phyloP scores from a whole-genome alignment of 2,113 vertebrate genomes.

The Steatornis caripensis region DNA sequence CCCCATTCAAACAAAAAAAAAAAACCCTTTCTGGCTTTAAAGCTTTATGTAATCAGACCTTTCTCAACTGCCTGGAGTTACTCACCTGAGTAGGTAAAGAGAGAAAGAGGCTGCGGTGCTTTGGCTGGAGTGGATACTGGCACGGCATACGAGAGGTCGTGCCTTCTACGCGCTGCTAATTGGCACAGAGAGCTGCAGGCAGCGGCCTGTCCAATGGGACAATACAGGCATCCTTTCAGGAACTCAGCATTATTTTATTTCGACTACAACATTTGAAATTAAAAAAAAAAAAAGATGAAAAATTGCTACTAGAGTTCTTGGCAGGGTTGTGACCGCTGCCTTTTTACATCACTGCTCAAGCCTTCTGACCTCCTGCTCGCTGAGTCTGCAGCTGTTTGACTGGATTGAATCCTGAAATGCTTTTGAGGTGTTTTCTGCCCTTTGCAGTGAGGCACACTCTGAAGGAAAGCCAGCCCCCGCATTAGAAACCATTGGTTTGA shows the following conservation, averaged over 20 bases:
- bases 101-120: neutral
- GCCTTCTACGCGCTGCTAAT: neutral
- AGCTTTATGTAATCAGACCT: neutral
- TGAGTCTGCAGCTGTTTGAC: neutral
- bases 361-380: neutral
- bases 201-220: neutral
- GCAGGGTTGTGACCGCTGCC: accelerated
- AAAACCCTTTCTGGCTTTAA: neutral
- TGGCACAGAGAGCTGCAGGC: neutral
- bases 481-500: neutral
- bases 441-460: neutral
- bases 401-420: neutral
- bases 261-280: neutral
- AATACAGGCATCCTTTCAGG: neutral
- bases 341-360: neutral
- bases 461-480: neutral
- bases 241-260: neutral
- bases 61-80: neutral
- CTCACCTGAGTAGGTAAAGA: neutral
- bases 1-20: neutral
- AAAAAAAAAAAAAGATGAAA: neutral
- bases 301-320: neutral
- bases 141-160: neutral
- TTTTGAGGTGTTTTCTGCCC: neutral
- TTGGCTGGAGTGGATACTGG: neutral